Percentiles rank a stretch among this genome's conserved stretches.
These are phyloP conservation scores for Rotaria magnacalcarata DNA, from an alignment of 2,888 invertebrate genomes.

Conservation along the genomic window DNA sequence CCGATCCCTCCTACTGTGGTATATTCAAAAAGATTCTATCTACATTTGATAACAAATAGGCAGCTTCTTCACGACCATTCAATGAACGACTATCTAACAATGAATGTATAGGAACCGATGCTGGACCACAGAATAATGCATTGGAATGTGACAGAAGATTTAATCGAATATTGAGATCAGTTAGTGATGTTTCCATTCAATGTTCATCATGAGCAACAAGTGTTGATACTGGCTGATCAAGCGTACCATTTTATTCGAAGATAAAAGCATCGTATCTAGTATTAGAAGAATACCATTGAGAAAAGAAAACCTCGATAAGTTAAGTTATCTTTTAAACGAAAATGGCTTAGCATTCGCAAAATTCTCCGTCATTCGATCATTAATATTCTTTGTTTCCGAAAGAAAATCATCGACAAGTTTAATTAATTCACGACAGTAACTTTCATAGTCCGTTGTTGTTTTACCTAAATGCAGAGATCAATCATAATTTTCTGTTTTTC, in stretches of 20 bases:
- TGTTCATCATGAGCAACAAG: conserved; percentile 55
- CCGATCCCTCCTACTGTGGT: conserved; percentile 52
- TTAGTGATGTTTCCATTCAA: conserved; percentile 65
- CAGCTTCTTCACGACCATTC: conserved; percentile 63
- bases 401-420: conserved; percentile 65
- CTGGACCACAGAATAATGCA: conserved; percentile 64
- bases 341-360: neutral
- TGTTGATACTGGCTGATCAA: neutral
- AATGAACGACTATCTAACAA: conserved; percentile 64
- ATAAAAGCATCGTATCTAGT: neutral
- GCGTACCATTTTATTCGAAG: neutral
- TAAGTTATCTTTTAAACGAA: too few species aligned
- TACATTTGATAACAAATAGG: conserved; percentile 60
- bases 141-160: conserved; percentile 36
- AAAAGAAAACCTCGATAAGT: neutral
- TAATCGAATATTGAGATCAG: conserved; percentile 47
- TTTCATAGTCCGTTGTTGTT: conserved; percentile 59
- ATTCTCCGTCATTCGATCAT: conserved; percentile 21
- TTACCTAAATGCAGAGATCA: conserved; percentile 50
- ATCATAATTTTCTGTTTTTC: too few species aligned
- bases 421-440: conserved; percentile 65
- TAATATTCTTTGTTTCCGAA: conserved; percentile 51
- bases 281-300: neutral
- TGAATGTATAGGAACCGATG: conserved; percentile 65
- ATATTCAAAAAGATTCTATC: conserved; percentile 49